These are phyloP conservation scores for Drosophila arawakana DNA, from an alignment of 1,140 invertebrate species.

Conservation along the genomic window DNA sequence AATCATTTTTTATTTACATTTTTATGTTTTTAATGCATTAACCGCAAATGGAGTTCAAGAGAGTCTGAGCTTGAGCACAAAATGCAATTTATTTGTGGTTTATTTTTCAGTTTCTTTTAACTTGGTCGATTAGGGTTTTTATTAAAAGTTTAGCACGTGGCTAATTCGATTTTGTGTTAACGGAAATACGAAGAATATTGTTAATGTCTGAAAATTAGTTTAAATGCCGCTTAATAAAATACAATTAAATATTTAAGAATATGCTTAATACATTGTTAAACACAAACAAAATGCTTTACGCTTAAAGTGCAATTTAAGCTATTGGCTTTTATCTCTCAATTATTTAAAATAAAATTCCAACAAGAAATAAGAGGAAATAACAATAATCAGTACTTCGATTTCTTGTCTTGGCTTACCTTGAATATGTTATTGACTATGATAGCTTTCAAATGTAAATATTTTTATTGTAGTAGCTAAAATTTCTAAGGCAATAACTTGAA, in stretches of 20 bases:
- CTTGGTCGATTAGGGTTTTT: slow-evolving; percentile 26
- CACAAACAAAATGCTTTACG: not conserved
- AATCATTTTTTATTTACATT: slow-evolving; percentile 42
- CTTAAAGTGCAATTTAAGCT: not conserved
- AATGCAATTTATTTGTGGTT: slow-evolving; percentile 66
- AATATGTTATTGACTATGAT: not conserved
- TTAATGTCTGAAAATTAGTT: slow-evolving; percentile 33
- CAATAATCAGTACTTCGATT: too few relatives aligned
- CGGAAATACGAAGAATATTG: slow-evolving; percentile 13
- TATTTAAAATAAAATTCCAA: not conserved
- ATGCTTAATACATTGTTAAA: not conserved
- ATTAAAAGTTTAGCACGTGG: slow-evolving; percentile 35
- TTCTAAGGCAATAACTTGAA: not conserved
- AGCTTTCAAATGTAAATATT: too few relatives aligned
- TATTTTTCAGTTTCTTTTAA: slow-evolving; percentile 1
- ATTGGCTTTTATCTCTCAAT: not conserved
- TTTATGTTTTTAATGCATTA: slow-evolving; percentile 37
- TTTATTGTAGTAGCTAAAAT: too few relatives aligned
- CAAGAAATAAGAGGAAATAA: not conserved
- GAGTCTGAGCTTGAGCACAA: slow-evolving; percentile 55
- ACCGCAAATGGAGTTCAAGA: slow-evolving; percentile 61
- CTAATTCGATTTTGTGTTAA: slow-evolving; percentile 34
- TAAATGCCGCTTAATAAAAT: slow-evolving; percentile 29
- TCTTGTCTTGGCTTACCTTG: too few relatives aligned
- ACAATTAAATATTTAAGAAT: slow-evolving; percentile 9